phyloP scores from a whole-genome alignment of 2,888 invertebrate species.

The Drosophila mimica region DNA sequence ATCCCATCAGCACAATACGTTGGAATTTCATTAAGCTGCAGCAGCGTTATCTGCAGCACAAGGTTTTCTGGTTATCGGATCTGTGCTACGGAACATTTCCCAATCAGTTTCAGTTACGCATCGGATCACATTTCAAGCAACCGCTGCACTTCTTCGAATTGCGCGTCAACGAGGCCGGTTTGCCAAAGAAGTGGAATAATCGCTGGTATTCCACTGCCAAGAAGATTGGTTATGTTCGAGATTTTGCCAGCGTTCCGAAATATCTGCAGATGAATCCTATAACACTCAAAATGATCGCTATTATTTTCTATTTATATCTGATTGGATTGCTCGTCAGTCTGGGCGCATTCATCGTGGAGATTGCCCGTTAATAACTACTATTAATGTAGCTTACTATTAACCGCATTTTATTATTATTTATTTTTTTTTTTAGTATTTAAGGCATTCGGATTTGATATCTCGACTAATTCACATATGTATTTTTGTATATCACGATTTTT shows the following conservation, averaged over 20 bases:
- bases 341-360: conserved; percentile 52
- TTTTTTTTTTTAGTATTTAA: conserved; percentile 28
- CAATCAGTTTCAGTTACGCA: conserved; percentile 63
- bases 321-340: conserved; percentile 48
- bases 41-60: conserved; percentile 56
- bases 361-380: conserved; percentile 13
- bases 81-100: conserved; percentile 69
- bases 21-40: conserved; percentile 65
- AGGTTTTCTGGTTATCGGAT: conserved; percentile 64
- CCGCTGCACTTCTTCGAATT: conserved; percentile 55
- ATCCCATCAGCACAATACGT: conserved; percentile 63
- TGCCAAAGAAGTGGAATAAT: conserved; percentile 42
- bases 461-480: conserved; percentile 53
- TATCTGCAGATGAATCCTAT: conserved; percentile 39
- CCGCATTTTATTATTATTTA: conserved; percentile 40
- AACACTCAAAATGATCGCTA: conserved; percentile 32
- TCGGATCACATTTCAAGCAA: conserved; percentile 71
- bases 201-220: conserved; percentile 43
- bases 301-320: conserved; percentile 52
- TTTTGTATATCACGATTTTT: conserved; percentile 42
- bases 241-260: conserved; percentile 46
- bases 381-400: conserved; percentile 59
- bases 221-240: conserved; percentile 51
- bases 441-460: conserved; percentile 42
- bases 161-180: conserved; percentile 50